Base-by-base conservation (phyloP, 2,797 vertebrate species). In the Xenopus petersii region DNA sequence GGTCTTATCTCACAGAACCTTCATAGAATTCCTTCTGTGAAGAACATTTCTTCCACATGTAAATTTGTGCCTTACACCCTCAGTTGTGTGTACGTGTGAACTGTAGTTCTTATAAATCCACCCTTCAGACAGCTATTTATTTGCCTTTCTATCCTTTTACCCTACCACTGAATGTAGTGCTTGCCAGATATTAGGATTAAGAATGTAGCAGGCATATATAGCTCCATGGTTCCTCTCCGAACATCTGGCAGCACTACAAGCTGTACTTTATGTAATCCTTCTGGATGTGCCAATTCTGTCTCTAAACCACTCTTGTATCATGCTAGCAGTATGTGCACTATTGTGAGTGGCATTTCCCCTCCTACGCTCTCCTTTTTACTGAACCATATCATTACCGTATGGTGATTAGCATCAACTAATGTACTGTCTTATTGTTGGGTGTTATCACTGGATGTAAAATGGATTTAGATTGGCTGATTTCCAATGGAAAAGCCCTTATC, bases 51-150 rank as follows among this genome's bases (percentile, higher is more conserved):
- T 94, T 96, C 95, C 96, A 97, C 95, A 93, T 98, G 98, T 98
- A 97, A 95, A 98, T 98, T 94, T 98, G 98, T 99, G 98, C 98
- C 97, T 98, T 98, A 98, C 95, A 94, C 96, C 94, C 91, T 93
- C 84, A 94, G 93, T 98, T 96, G 94, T 98, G 92, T 94, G 92
- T 91, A 92, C 91, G 92, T 94, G 93, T 95, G 93, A 94, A 91
- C 87, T 93, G 93, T 97, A 82, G 55, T 87, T 82, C 80, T 85
- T 88, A 86, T 87, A 84, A 84, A 77, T 74, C 81, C 81, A 82
- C 82, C 81, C 84, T 87, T 84, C 72, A 85, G 84, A 87, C 85
- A 86, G 80, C 86, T 86, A 81, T 89, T 91, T 90, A 91, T 92
- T 92, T 86, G 83, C 80, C 72, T 74, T 75, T 63, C 64, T 21